These are phyloP conservation scores for Holacanthella duospinosa DNA, from an alignment of 2,888 invertebrate species.

Conservation along the genomic window DNA sequence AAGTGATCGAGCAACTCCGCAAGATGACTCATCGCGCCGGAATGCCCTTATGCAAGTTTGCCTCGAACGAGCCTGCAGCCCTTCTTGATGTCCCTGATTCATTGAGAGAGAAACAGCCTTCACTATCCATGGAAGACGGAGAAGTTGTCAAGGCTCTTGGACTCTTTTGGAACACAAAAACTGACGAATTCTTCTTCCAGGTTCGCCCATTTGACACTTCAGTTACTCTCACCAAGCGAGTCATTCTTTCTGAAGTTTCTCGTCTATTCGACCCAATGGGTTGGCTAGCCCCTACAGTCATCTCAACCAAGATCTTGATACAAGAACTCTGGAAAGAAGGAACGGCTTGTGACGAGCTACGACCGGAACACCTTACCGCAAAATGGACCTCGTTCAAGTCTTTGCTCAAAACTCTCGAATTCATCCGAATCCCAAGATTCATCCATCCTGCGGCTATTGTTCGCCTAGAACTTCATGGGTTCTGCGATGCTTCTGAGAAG, in stretches of 20 bases:
- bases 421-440: constrained; percentile 5
- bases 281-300: constrained; percentile 28
- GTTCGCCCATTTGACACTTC: not conserved
- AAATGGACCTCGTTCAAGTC: constrained; percentile 1
- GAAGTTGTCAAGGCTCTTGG: not conserved
- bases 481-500: constrained; percentile 31
- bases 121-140: not conserved
- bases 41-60: not conserved
- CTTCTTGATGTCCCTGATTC: not conserved
- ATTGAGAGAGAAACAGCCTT: not conserved
- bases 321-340: constrained; percentile 30
- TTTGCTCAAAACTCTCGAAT: not conserved
- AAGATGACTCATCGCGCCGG: not conserved
- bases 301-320: constrained; percentile 35
- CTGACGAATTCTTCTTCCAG: not conserved
- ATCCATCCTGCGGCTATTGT: no score
- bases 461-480: constrained; percentile 37
- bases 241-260: constrained; percentile 31
- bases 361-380: constrained; percentile 20
- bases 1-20: not conserved
- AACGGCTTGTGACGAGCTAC: constrained; percentile 34
- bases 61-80: not conserved
- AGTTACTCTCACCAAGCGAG: not conserved
- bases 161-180: not conserved
- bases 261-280: constrained; percentile 37